Conservation (phyloP, 2,888 invertebrate species). For the Julus scandinavius region DNA sequence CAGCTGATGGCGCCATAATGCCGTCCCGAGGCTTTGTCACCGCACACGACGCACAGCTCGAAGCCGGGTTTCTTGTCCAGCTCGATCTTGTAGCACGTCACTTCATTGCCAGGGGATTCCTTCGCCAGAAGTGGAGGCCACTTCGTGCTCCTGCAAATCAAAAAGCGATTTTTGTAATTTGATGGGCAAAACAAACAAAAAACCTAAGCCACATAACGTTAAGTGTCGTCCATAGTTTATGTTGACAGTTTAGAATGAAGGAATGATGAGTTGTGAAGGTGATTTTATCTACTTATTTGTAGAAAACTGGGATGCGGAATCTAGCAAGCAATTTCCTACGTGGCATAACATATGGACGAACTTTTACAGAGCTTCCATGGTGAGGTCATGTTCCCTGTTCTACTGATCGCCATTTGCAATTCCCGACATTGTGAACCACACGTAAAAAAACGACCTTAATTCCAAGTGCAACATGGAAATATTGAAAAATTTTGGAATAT, state of each 20-base stretch:
- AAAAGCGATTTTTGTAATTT: not conserved
- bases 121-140: conserved; percentile 52
- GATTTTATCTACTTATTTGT: too few relatives aligned
- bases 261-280: too few relatives aligned
- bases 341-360: not conserved
- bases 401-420: not conserved
- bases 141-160: conserved; percentile 48
- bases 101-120: conserved; percentile 42
- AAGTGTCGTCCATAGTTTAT: not conserved
- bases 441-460: not conserved
- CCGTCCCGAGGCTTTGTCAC: conserved; percentile 91
- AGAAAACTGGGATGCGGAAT: too few relatives aligned
- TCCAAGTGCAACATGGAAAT: not conserved
- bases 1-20: conserved; percentile 93
- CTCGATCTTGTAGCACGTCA: conserved; percentile 32
- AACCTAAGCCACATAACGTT: not conserved
- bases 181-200: not conserved
- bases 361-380: not conserved
- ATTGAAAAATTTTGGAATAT: not conserved
- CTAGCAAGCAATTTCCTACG: not conserved
- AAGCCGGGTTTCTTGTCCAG: conserved; percentile 60
- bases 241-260: not conserved
- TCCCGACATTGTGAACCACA: not conserved
- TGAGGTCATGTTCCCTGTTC: not conserved
- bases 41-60: conserved; percentile 94